Evolutionary conservation across 2,888 invertebrate species (phyloP).

Genomic region (Chymomyza amoena): DNA sequence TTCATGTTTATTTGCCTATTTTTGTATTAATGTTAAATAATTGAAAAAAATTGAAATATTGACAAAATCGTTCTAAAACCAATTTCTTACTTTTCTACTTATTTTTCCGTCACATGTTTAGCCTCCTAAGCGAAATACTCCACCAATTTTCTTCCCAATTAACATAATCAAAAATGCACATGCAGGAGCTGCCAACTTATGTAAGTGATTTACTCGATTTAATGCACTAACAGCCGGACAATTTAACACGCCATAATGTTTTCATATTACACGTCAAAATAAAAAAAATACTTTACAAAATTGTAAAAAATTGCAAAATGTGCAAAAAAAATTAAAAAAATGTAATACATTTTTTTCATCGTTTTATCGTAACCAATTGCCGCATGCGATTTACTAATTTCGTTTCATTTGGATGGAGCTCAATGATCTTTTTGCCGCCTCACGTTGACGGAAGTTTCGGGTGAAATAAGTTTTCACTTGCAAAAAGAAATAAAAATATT

Average conservation of each 20-base stretch:
- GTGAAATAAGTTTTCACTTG: slow-evolving; percentile 61
- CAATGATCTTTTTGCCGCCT: slow-evolving; percentile 26
- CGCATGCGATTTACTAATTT: slow-evolving; percentile 53
- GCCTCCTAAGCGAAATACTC: background rate
- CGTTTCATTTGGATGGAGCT: slow-evolving; percentile 16
- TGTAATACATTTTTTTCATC: background rate
- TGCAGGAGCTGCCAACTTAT: background rate
- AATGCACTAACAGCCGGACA: background rate
- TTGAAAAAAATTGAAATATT: no score
- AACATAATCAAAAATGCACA: background rate
- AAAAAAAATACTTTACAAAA: background rate
- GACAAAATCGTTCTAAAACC: no score
- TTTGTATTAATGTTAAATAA: no score
- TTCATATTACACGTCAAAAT: background rate
- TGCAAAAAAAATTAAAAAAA: background rate
- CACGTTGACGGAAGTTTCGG: slow-evolving; percentile 68
- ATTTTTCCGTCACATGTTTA: background rate
- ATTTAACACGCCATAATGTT: slow-evolving; percentile 1
- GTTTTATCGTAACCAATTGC: slow-evolving; percentile 10
- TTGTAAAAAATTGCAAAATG: background rate
- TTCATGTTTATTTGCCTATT: no score
- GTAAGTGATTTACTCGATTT: background rate
- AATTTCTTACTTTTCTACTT: no score
- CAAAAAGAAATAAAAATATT: slow-evolving; percentile 9
- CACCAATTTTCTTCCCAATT: no score